Percentiles rank a stretch among this genome's conserved stretches.
phyloP scores from a whole-genome alignment of 2,888 invertebrate species.

The Cordilura impudica region DNA sequence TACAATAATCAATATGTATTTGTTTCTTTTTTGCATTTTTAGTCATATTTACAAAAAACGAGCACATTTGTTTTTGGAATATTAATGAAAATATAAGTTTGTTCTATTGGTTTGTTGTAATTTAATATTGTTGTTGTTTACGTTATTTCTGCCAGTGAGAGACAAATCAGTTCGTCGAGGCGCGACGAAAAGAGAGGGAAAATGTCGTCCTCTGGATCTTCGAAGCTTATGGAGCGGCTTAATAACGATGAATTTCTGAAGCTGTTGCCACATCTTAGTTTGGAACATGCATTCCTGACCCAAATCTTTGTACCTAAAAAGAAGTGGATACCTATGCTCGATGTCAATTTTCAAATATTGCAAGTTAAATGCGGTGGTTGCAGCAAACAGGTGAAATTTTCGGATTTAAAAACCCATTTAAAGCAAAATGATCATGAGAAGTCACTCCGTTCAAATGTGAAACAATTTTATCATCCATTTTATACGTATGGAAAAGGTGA shows the following conservation, averaged over 20 bases:
- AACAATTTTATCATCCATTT: constrained; percentile 64
- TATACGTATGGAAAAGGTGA: constrained; percentile 59
- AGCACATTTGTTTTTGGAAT: constrained; percentile 44
- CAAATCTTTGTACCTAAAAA: constrained; percentile 35
- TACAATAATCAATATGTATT: constrained; percentile 16
- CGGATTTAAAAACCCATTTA: constrained; percentile 48
- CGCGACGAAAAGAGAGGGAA: not conserved
- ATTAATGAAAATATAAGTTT: constrained; percentile 13
- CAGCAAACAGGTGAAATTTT: constrained; percentile 23
- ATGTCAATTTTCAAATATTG: constrained; percentile 17
- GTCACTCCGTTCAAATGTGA: constrained; percentile 32
- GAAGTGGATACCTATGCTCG: constrained; percentile 34
- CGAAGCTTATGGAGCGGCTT: constrained; percentile 30
- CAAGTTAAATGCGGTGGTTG: constrained; percentile 34
- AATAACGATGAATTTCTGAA: constrained; percentile 43
- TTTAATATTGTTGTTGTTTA: constrained; percentile 43
- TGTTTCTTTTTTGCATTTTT: constrained; percentile 54
- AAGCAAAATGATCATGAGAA: constrained; percentile 31
- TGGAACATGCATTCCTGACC: constrained; percentile 33
- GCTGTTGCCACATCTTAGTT: constrained; percentile 27
- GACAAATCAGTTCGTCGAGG: not conserved
- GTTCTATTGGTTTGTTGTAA: constrained; percentile 43
- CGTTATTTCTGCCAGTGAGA: constrained; percentile 17
- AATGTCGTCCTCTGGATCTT: constrained; percentile 6
- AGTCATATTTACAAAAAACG: constrained; percentile 38